Evolutionary conservation across 64 coral and sea anemone genomes (phyloP).

Genomic region (Catalaphyllia jardinei): DNA sequence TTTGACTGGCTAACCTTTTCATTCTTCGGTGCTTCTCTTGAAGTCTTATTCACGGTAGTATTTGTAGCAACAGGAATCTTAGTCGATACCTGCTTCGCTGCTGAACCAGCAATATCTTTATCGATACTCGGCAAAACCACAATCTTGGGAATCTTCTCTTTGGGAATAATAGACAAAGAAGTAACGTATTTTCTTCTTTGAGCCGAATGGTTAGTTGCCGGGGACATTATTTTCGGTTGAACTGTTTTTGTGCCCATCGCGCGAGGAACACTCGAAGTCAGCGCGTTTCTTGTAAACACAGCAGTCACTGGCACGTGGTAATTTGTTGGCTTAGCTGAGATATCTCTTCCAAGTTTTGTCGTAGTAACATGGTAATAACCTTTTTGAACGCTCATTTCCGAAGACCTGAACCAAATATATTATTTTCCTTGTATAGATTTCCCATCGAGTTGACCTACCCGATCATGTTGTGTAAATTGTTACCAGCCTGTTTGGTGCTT

Average conservation of each 20-base stretch:
- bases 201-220: background rate
- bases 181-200: conserved; percentile 20
- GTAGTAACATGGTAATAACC: background rate
- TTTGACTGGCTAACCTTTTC: background rate
- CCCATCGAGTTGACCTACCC: background rate
- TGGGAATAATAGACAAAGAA: conserved; percentile 21
- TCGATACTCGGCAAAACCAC: conserved; percentile 38
- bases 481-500: background rate
- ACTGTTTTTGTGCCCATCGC: background rate
- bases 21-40: background rate
- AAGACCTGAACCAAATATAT: background rate
- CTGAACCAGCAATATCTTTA: conserved; percentile 25
- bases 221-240: conserved; percentile 47
- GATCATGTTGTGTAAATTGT: background rate
- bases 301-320: background rate
- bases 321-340: background rate
- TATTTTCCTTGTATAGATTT: background rate
- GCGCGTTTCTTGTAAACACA: background rate
- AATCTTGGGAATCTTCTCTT: conserved; percentile 25
- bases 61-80: background rate
- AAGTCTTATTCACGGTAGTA: background rate
- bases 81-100: background rate
- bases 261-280: background rate
- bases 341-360: background rate
- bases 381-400: conserved; percentile 23